These are phyloP conservation scores for Ashinkailepas kermadecensis DNA, from an alignment of 2,888 invertebrate species.

Conservation along the genomic window DNA sequence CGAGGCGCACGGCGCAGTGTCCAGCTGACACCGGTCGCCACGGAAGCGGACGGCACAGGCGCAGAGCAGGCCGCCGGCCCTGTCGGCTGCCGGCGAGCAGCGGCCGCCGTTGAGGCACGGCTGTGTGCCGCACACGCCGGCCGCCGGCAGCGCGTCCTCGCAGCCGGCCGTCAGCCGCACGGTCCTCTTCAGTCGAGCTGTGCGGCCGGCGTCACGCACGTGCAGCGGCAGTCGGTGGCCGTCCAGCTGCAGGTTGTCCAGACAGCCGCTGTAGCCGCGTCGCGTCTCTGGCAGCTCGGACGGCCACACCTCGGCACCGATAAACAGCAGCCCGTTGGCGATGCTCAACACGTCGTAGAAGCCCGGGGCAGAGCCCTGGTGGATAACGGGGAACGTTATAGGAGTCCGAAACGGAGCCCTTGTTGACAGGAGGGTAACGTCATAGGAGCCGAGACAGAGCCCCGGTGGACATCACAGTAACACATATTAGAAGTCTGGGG, in stretches of 20 bases:
- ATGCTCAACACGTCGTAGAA: conserved; percentile 75
- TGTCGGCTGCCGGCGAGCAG: conserved; percentile 49
- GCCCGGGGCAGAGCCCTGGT: conserved; percentile 63
- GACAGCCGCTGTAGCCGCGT: conserved; percentile 82
- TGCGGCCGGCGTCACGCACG: conserved; percentile 55
- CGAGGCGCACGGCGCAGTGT: conserved; percentile 80
- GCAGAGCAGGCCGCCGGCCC: conserved; percentile 55
- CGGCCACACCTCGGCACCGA: conserved; percentile 66
- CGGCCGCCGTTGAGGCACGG: conserved; percentile 72
- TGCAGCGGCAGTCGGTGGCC: conserved; percentile 66
- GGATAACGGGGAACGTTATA: background rate
- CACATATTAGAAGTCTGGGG: no score
- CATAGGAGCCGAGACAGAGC: no score
- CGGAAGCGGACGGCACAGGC: conserved; percentile 66
- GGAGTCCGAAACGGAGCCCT: no score
- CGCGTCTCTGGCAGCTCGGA: conserved; percentile 60
- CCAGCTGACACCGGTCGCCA: conserved; percentile 75
- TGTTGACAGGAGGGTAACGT: no score
- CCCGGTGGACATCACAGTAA: no score
- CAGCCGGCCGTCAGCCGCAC: conserved; percentile 37
- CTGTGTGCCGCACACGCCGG: conserved; percentile 64
- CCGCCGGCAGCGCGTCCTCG: conserved; percentile 46
- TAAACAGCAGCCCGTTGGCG: conserved; percentile 69
- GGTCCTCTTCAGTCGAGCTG: conserved; percentile 42
- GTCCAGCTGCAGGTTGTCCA: conserved; percentile 75